Evolutionary conservation across 2,888 invertebrate genomes (phyloP).

Genomic region (Phaedon cochleariae): DNA sequence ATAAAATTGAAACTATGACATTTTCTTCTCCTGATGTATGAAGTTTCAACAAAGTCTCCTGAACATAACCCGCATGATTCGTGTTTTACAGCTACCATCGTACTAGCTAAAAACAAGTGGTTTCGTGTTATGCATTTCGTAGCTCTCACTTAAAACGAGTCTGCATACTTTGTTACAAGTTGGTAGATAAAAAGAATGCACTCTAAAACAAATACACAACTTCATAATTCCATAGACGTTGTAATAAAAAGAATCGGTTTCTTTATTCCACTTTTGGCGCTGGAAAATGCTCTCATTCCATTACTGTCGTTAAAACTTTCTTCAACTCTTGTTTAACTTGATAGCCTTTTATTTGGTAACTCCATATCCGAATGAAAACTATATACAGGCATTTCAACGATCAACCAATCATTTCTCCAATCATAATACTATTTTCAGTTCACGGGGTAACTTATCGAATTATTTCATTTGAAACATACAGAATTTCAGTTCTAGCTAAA

Average conservation of each 20-base stretch:
- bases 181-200: neutral
- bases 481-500: too few species aligned
- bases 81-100: neutral
- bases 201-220: neutral
- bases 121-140: neutral
- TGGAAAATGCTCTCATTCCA: constrained; percentile 15
- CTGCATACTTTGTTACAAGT: neutral
- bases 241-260: neutral
- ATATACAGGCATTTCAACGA: too few species aligned
- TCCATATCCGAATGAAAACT: neutral
- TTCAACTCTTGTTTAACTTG: constrained; percentile 8
- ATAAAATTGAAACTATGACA: too few species aligned
- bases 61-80: neutral
- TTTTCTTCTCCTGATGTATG: too few species aligned
- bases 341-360: neutral
- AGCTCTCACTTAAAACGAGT: neutral
- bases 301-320: constrained; percentile 16
- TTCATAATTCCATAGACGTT: constrained; percentile 10
- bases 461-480: too few species aligned
- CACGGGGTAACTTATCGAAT: too few species aligned
- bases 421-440: too few species aligned
- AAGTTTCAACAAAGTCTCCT: too few species aligned
- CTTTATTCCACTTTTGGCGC: constrained; percentile 6
- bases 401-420: too few species aligned
- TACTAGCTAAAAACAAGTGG: neutral